Percentiles rank a stretch among this genome's conserved stretches.
Conservation (phyloP, 2,888 invertebrate genomes). For the Chirona hameri region DNA sequence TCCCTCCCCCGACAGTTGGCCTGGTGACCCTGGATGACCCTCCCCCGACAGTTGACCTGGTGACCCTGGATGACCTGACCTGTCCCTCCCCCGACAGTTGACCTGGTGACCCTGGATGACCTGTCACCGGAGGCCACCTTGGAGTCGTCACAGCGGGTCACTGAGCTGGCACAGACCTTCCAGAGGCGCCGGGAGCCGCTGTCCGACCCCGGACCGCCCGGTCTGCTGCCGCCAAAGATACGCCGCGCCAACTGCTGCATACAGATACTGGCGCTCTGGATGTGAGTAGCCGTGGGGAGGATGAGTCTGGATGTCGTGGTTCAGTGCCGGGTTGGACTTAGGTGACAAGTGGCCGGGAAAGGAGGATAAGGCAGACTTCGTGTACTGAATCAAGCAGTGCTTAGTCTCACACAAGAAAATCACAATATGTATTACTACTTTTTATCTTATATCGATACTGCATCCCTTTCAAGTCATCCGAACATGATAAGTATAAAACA, state of each 20-base stretch:
- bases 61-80: not conserved
- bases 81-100: conserved; percentile 47
- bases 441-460: too few species aligned
- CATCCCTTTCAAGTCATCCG: too few species aligned
- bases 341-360: too few species aligned
- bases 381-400: too few species aligned
- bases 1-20: too few species aligned
- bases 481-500: too few species aligned
- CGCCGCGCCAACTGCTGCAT: conserved; percentile 61
- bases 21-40: not conserved
- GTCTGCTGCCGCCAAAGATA: conserved; percentile 64
- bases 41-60: too few species aligned
- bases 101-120: conserved; percentile 88
- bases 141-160: conserved; percentile 89
- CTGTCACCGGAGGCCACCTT: conserved; percentile 89
- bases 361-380: too few species aligned
- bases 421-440: too few species aligned
- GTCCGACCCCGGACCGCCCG: conserved; percentile 72
- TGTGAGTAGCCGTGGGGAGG: conserved; percentile 52
- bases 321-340: too few species aligned
- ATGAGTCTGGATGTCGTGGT: too few species aligned
- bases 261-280: conserved; percentile 66
- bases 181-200: conserved; percentile 62
- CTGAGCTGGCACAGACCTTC: conserved; percentile 79
- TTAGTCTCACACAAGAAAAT: too few species aligned